Evolutionary conservation across 2,888 invertebrate genomes (phyloP).

Genomic region (Tachystola acroxantha): DNA sequence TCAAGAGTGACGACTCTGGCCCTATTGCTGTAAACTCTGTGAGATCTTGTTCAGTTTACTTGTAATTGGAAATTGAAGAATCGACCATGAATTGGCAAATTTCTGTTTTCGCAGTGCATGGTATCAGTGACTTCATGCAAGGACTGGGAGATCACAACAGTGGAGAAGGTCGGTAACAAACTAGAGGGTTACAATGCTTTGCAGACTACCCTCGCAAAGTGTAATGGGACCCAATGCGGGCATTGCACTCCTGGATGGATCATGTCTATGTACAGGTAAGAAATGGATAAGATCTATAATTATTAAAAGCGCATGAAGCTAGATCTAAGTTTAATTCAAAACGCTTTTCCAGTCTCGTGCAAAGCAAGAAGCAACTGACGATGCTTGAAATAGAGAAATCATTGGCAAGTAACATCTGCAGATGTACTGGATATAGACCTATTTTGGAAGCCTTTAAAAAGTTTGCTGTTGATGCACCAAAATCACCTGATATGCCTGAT

Average conservation of each 20-base stretch:
- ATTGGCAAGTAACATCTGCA: constrained; percentile 84
- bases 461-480: constrained; percentile 68
- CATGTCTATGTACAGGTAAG: constrained; percentile 82
- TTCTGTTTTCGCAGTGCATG: constrained; percentile 43
- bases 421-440: constrained; percentile 84
- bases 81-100: no score
- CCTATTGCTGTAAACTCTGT: constrained; percentile 81
- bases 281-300: no score
- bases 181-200: constrained; percentile 81
- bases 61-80: neutral
- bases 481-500: constrained; percentile 26
- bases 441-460: constrained; percentile 82
- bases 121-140: constrained; percentile 62
- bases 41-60: constrained; percentile 24
- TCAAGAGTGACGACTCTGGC: constrained; percentile 31
- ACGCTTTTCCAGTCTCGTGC: constrained; percentile 43
- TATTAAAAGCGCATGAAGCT: no score
- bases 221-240: constrained; percentile 85
- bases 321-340: neutral
- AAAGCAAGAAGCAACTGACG: constrained; percentile 57
- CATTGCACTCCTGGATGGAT: constrained; percentile 88
- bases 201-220: constrained; percentile 78
- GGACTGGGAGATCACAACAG: constrained; percentile 80
- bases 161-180: constrained; percentile 81
- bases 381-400: constrained; percentile 83